Evolutionary conservation across 2,888 invertebrate genomes (phyloP), one percentile per base, ranked within the genome.

Genomic region (Agrilus mali): DNA sequence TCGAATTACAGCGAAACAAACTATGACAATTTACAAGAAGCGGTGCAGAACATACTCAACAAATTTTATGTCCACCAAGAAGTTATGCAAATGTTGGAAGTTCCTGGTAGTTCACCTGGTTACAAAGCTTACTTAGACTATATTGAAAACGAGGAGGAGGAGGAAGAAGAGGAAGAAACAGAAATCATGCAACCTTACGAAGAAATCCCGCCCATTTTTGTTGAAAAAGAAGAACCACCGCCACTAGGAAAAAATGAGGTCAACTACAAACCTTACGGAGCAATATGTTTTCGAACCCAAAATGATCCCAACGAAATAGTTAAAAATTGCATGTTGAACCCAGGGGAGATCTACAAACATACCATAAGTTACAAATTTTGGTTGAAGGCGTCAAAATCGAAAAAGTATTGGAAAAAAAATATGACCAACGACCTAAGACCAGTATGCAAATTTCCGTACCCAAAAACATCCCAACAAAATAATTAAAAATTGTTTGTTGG

Each of bases 391-490:
- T 62, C 60, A 4, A 56, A 56, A 42, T 58, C 59, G 3, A 55
- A 48, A 36, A 57, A 53, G 38, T 60, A 27, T 27, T 27, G 27
- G 27, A 27, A 27, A 10, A 10, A 27, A 2, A 27, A 27, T 33
- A 16, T 17, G 17, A 40, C n/a, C 8, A 8, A 27, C 10, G 27
- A 27, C 10, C 27, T 27, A 1, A 27, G 4, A 27, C 27, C 27
- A 27, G 10, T 27, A 5, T 27, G 27, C 10, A 27, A 27, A 27
- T 10, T 10, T 4, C n/a, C 89, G 90, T 70, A 85, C 93, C 0
- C 92, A 94, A 66, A 86, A 88, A 60, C 93, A 81, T 66, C 93
- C 94, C 0, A 86, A 93, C 65, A 84, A 90, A 2, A 71, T 86
- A 2, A 86, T 90, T 64, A 76, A 83, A 0, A 75, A 72, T 47